Base-by-base conservation (phyloP, 1,140 invertebrate genomes). In the Caenorhabditis remanei region DNA sequence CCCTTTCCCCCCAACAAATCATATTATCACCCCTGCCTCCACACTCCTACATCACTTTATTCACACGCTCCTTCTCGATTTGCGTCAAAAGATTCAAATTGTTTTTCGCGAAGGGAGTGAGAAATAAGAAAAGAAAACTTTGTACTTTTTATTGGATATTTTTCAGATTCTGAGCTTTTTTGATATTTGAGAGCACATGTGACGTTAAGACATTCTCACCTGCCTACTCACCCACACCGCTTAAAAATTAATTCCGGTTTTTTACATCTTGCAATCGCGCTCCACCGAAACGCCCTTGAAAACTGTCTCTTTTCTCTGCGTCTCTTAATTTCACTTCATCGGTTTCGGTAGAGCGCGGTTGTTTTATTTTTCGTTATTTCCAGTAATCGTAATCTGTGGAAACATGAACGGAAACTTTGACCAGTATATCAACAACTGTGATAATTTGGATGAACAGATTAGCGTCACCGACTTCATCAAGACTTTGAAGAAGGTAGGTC, bases 401-500 rank as follows among this genome's bases (percentile, higher is more conserved):
- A 40, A 24, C 21, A 79, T 79, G 71, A 79, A 79, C 46, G 71
- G 71, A 14, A 79, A 79, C n/a, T 79, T 79, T 50, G 71, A 46
- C 4, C 71, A 79, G n/a, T 79, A 79, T n/a, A 79, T 79, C 46
- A 79, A 79, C 46, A 79, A 85, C 53, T 48, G 79, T 19, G 86
- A 87, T 71, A 87, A 87, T 48, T 48, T 87, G 13, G 86, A 87
- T 84, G 86, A 87, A 40, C 86, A 87, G 40, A 53, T 87, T 21
- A 87, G 86, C 53, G 86, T 87, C 11, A 53, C 50, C 5, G 86
- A 87, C 40, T 87, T 87, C 79, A 87, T 87, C 21, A 87, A 87
- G 43, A 87, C 86, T 83, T 61, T 87, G 9, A 87, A 87, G 32
- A 87, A 87, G 56, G 86, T 83, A 8, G n/a, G 63, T 41, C 43